These are phyloP conservation scores for Drosophila putrida DNA, from an alignment of 2,888 invertebrate species.

Conservation along the genomic window DNA sequence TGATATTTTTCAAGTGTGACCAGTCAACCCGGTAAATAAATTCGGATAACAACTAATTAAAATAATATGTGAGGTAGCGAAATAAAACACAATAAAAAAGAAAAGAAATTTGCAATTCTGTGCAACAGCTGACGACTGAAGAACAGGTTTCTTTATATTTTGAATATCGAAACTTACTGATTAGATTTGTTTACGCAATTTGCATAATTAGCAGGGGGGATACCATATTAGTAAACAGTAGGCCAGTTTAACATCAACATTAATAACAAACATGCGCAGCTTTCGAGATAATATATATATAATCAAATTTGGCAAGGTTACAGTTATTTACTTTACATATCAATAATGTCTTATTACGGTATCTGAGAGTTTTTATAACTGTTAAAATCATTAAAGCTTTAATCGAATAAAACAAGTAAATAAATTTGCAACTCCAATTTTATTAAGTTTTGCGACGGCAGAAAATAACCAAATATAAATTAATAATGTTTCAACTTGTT, in stretches of 20 bases:
- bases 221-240: conserved; percentile 41
- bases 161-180: conserved; percentile 19
- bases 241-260: conserved; percentile 28
- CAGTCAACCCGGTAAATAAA: conserved; percentile 10
- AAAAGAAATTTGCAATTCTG: conserved; percentile 31
- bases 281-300: conserved; percentile 7
- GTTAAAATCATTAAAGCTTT: neutral
- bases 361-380: neutral
- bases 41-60: conserved; percentile 3
- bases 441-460: neutral
- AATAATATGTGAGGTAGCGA: conserved; percentile 37
- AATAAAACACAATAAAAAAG: conserved; percentile 2
- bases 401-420: neutral
- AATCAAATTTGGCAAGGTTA: conserved; percentile 10
- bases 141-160: conserved; percentile 29
- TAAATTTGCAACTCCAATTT: neutral
- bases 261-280: conserved; percentile 41
- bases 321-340: conserved; percentile 12
- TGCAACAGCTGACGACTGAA: conserved; percentile 20
- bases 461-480: neutral
- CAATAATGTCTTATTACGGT: neutral
- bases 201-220: conserved; percentile 49
- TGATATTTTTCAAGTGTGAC: conserved; percentile 5
- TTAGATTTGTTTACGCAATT: conserved; percentile 47
- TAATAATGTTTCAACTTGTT: neutral